Evolutionary conservation across 2,113 vertebrate species (phyloP).

Genomic region (Madoqua kirkii): DNA sequence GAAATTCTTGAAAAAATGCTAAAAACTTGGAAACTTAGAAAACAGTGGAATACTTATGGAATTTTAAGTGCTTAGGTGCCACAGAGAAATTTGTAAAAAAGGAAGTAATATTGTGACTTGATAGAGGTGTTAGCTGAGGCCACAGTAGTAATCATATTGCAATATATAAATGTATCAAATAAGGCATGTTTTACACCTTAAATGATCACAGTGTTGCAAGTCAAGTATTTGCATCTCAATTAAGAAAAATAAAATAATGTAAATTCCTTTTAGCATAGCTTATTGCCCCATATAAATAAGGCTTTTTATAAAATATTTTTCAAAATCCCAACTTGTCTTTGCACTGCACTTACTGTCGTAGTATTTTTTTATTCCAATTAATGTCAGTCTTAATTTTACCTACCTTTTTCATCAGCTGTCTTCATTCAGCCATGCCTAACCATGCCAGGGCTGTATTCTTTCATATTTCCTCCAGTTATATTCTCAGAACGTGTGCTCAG

Average conservation of each 20-base stretch:
- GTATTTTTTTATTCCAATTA: not conserved
- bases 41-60: not conserved
- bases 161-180: not conserved
- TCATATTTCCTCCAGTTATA: not conserved
- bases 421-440: not conserved
- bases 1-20: not conserved
- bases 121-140: not conserved
- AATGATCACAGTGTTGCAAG: not conserved
- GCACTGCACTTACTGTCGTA: not conserved
- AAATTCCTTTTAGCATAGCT: not conserved
- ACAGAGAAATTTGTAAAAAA: not conserved
- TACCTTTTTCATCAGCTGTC: not conserved
- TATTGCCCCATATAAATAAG: not conserved
- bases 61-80: not conserved
- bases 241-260: not conserved
- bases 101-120: not conserved
- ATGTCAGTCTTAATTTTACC: not conserved
- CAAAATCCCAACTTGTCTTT: not conserved
- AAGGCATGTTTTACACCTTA: not conserved
- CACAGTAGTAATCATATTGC: not conserved
- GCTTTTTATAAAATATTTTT: not conserved
- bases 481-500: not conserved
- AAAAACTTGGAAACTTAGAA: not conserved
- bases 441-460: not conserved
- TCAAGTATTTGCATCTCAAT: not conserved